Base-by-base conservation (phyloP, 2,113 vertebrate genomes). In the Cephalopholis sonnerati region DNA sequence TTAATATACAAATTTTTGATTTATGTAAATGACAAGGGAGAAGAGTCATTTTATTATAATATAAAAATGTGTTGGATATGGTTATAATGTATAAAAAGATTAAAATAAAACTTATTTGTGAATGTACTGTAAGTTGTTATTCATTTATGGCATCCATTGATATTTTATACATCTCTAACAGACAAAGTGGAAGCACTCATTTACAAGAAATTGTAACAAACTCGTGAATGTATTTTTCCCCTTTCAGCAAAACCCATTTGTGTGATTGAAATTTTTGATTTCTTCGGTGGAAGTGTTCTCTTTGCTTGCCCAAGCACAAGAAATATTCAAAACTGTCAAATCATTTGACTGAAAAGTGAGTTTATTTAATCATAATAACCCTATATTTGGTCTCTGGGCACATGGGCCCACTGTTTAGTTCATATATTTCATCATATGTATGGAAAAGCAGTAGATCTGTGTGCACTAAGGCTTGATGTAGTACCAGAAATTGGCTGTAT, bases 91-190 rank as follows among this genome's bases (percentile, higher is more conserved):
- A 93, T 90, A 90, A 92, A 94, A 93, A 88, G 29, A 90, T 88
- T 82, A 75, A 93, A 96, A 95, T 95, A 95, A 95, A 96, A 93
- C 82, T 89, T 94, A 94, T 95, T 95, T 96, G 95, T 95, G 92
- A 94, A 94, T 91, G 92, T 93, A 90, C 25, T 70, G 29, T 67
- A 18, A 5, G 7, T 12, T 78, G 44, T 70, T 68, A 16, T 25
- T 70, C 0, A 50, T 76, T 69, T 18, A 29, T 63, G 18, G 58
- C 16, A 12, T 53, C 4, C 20, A 5, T 41, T 32, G 16, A 66
- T 9, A 29, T 54, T 12, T 24, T 17, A n/a, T 41, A 16, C 22
- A 39, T 24, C 3, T 66, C 24, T 36, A n/a, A 20, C 22, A 36
- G 24, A 29, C 10, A 7, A 36, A 36, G 6, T 36, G 7, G 32